Evolutionary conservation across 2,888 invertebrate genomes (phyloP).

Genomic region (Torymus texanus): DNA sequence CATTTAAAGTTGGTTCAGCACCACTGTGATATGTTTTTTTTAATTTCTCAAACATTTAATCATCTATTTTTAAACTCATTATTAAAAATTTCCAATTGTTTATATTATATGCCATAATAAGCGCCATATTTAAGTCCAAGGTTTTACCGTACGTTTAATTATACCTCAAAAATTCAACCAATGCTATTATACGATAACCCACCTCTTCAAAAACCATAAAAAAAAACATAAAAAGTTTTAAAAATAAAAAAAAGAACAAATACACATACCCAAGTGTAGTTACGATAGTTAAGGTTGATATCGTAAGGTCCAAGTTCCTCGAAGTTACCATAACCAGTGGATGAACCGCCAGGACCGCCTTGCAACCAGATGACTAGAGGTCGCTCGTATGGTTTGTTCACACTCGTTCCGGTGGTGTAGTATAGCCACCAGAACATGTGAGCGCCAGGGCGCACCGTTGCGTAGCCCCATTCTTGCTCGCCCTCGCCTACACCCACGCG

Average conservation of each 20-base stretch:
- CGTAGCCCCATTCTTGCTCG: conserved; percentile 85
- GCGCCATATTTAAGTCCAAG: no score
- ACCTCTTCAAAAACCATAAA: no score
- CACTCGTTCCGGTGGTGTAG: conserved; percentile 71
- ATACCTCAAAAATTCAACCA: no score
- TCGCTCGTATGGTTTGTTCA: conserved; percentile 73
- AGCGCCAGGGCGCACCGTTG: conserved; percentile 83
- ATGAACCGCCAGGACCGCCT: conserved; percentile 90
- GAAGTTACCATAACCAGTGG: conserved; percentile 91
- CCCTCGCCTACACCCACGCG: conserved; percentile 78
- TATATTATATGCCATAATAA: no score
- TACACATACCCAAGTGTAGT: conserved; percentile 83
- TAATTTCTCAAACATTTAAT: no score
- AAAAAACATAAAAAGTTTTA: background rate
- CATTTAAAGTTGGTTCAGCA: no score
- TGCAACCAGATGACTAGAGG: conserved; percentile 93
- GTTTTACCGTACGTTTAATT: no score
- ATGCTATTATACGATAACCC: no score
- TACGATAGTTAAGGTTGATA: conserved; percentile 81
- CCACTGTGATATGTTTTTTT: no score
- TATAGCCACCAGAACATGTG: conserved; percentile 94
- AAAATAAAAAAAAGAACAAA: background rate
- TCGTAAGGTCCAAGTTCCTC: conserved; percentile 88
- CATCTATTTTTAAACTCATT: no score
- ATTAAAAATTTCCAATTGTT: no score